Evolutionary conservation across 92 coral and sea anemone genomes (phyloP).

Genomic region (Pocillopora grandis): DNA sequence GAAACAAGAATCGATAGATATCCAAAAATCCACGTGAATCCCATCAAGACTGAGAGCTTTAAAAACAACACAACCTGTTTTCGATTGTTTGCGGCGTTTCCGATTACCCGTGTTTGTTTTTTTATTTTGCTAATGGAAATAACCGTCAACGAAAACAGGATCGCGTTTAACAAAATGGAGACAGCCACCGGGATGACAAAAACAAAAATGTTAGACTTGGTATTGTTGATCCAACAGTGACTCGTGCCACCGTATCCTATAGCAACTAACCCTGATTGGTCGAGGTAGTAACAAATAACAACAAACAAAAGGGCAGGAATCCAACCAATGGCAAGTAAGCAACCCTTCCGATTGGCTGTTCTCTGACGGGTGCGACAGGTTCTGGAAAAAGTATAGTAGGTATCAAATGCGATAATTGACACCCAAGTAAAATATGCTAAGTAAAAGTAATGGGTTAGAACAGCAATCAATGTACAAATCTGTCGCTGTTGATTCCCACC

Average conservation of each 20-base stretch:
- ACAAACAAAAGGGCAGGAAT: slow-evolving; percentile 62
- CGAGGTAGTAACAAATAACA: slow-evolving; percentile 55
- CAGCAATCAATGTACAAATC: slow-evolving; percentile 57
- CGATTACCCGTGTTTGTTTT: slow-evolving; percentile 39
- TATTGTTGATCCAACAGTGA: slow-evolving; percentile 66
- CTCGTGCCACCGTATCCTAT: slow-evolving; percentile 57
- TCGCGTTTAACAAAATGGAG: slow-evolving; percentile 38
- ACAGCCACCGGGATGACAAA: slow-evolving; percentile 55
- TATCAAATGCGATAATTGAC: slow-evolving; percentile 73
- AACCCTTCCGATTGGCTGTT: slow-evolving; percentile 5
- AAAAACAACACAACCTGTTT: slow-evolving; percentile 42
- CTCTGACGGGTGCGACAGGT: slow-evolving; percentile 19
- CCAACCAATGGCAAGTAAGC: slow-evolving; percentile 58
- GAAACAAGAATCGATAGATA: slow-evolving; percentile 40
- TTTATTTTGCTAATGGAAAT: slow-evolving; percentile 29
- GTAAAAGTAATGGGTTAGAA: slow-evolving; percentile 50
- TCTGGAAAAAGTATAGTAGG: slow-evolving; percentile 62
- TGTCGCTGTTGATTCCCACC: not conserved
- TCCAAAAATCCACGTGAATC: slow-evolving; percentile 75
- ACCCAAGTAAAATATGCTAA: slow-evolving; percentile 70
- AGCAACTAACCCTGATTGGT: slow-evolving; percentile 51
- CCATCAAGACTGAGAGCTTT: slow-evolving; percentile 71
- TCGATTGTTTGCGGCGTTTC: slow-evolving; percentile 14
- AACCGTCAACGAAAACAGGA: slow-evolving; percentile 58
- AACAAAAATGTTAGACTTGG: slow-evolving; percentile 33